Base-by-base conservation (phyloP, 2,113 vertebrate genomes). In the Bothrops jararaca region DNA sequence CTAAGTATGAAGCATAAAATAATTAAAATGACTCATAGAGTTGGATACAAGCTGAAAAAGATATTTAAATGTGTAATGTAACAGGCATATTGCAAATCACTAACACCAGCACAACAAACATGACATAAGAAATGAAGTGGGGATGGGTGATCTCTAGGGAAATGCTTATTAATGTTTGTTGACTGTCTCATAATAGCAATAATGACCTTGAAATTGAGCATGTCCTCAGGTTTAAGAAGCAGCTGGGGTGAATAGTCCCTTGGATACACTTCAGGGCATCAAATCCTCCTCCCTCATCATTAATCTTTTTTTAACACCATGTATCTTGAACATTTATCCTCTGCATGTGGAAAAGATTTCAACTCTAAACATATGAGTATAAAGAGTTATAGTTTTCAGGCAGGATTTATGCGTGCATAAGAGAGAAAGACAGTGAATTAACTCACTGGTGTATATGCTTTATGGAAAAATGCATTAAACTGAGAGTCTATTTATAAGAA, bases 301-400 rank as follows among this genome's bases (percentile, higher is more conserved):
- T 60, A 93, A 91, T 93, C 50, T 22, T 94, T 93, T 50, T 50
- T 91, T 94, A 94, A 92, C 0, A 20, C 1, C 13, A 91, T 89
- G 86, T 1, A 39, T 1, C 23, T 92, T 90, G 86, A 74, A 89
- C 10, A 91, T 93, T 90, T 93, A 90, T 92, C 95, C 88, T 23
- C 91, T 93, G 23, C 92, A n/a, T 45, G 60, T 8, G 91, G 86
- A 42, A 4, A 50, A 80, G 52, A 29, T 92, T 95, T 93, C 91
- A 95, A 53, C 15, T 39, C 39, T 86, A 15, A 90, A 94, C 2
- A 80, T 87, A 42, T 80, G 74, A 92, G 1, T 6, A 80, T 89
- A 1, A 22, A 90, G 86, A 92, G 23, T n/a, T 58, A 57, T 12
- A 50, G 90, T 95, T 94, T 96, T 95, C 92, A 93, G 57, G 48